Evolutionary conservation across 1,140 invertebrate genomes (phyloP), one percentile per base, ranked within the genome.

Genomic region (Onthophagus taurus): DNA sequence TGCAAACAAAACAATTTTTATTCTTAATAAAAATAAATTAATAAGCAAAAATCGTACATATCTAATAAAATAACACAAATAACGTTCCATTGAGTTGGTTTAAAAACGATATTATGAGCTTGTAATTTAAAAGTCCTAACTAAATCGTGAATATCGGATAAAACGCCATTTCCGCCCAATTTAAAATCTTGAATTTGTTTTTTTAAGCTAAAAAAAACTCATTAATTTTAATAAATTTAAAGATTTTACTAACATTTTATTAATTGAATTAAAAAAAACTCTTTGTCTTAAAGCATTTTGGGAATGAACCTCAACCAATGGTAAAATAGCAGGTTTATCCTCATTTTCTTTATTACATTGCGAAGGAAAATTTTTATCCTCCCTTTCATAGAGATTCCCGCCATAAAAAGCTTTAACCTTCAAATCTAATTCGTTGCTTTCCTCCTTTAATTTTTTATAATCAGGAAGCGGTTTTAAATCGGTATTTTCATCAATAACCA

Each of bases 61-160:
- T 70, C 67, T 29, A 75, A 63, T 48, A 76, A 61, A 16, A 74
- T 60, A 37, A 76, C 58, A 6, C 67, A 66, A 31, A 75, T 69
- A 35, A 74, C 56, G 45, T 61, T 71, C 72, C 74, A 75, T 44
- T 75, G 65, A 18, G 66, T 54, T 0, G 70, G 69, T 47, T 74
- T 74, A 47, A 76, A 76, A 51, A 70, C 69, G 13, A 78, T 71
- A 54, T 77, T 78, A 49, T 73, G 62, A 4, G 76, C 67, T 53
- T 67, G 68, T 21, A 78, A 61, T 48, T 66, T 69, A 48, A 77
- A 76, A 20, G 74, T 77, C 48, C 68, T 68, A 4, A 77, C 67
- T 24, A 78, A 56, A 13, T 67, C 46, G 11, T 67, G 55, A 1
- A 77, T 49, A 50, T 76, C 72, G 19, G 47, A 50, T 19, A 41